Base-by-base conservation (phyloP, 2,797 vertebrate species). In the Leptoclinus maculatus region DNA sequence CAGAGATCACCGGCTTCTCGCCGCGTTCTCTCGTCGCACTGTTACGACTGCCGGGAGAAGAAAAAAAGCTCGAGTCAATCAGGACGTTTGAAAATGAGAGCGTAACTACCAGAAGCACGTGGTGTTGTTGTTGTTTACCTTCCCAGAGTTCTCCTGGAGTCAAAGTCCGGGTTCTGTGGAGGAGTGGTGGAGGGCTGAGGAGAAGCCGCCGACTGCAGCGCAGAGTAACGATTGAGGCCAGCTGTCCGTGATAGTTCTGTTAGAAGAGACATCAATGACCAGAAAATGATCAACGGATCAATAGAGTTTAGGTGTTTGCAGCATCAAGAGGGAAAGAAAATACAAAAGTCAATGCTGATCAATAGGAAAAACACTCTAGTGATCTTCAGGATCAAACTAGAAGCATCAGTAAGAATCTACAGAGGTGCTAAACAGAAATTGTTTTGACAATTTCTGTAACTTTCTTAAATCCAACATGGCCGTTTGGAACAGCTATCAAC, bases 171-270 rank as follows among this genome's bases (percentile, higher is more conserved):
- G 72, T 86, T 93, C 73, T 96, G 94, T 9, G 95, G 79, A 8
- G 96, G 83, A 45, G 96, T 90, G 25, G 92, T 49, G 69, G 92
- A 89, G 69, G 92, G 91, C 4, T 96, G 95, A 67, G 95, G 86
- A 25, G 89, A 68, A 23, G 91, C 93, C 25, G 96, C 92, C 12
- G 96, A 93, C 94, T 99, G 98, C 85, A 99, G 96, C 0, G 97
- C 96, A 53, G 98, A 99, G 92, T 96, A 99, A 70, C 97, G 96
- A 94, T 99, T 99, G 88, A 99, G 93, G 89, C 96, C 97, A 1
- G 90, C 96, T 95, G 94, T 94, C 84, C 97, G 94, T 66, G 97
- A 95, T 63, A 95, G 92, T 88, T 99, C 98, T 99, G 94, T 71
- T 3, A 11, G 0, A 13, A 16, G 19, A 60, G 1, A 56, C 4